Base-by-base conservation (phyloP, 1,140 invertebrate species). In the Drosophila kepulauana region DNA sequence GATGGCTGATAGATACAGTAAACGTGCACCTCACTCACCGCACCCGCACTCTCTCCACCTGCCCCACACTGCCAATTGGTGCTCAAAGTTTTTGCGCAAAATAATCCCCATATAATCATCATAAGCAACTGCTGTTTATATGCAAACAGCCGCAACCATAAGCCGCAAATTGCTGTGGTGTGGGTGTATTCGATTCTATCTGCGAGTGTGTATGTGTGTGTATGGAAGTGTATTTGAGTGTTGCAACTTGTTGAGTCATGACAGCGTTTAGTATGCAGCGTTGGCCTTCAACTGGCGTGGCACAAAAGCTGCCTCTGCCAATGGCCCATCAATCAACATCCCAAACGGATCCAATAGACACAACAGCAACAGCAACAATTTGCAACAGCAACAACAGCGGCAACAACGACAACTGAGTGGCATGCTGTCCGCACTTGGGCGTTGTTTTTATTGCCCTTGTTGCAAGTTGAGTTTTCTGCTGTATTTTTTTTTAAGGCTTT, bases 241-340 rank as follows among this genome's bases (percentile, higher is more conserved):
- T 70, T 82, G 79, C 75, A 78, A 86, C 84, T 88, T 87, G 82
- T 86, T 86, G 82, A 86, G 82, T 88, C 82, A 86, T 79, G 78
- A 13, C 49, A 61, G 62, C 59, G 68, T 79, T 86, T 86, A 87
- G 84, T 75, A 87, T 88, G 75, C 84, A 78, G 56, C 66, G 61
- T 57, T 74, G 78, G 78, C 78, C 78, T 65, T 74, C 78, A 80
- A 80, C 51, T 79, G 78, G 65, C 74, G 72, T 70, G 77, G 65
- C 74, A 76, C 75, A 78, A 82, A 75, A 69, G 78, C 65, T 49
- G 45, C 49, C 67, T 74, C 70, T 72, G 81, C 65, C 51, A 54
- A 52, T 49, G 63, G 68, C 15, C 51, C 78, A 78, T 75, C 74
- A 81, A 81, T 86, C 68, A 71, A 45, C 30, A 54, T 20, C 45